phyloP scores from a whole-genome alignment of 2,888 invertebrate species.

The Thymelicus lineola region DNA sequence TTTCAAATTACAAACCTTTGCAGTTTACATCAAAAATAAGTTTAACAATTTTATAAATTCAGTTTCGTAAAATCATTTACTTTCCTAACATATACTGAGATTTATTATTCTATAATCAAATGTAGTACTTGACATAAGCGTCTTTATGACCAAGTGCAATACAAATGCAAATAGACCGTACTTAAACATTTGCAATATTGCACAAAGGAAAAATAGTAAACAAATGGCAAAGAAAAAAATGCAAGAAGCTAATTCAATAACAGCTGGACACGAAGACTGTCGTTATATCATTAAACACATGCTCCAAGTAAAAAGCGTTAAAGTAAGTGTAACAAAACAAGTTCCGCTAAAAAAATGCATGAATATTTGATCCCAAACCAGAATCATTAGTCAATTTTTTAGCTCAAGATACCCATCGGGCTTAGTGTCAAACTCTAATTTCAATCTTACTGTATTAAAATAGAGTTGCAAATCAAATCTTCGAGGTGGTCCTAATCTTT shows the following conservation, averaged over 20 bases:
- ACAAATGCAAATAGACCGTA: constrained; percentile 9
- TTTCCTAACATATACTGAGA: no score
- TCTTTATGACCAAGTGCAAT: not conserved
- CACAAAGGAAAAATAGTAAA: constrained; percentile 40
- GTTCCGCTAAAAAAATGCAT: constrained; percentile 72
- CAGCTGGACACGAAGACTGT: constrained; percentile 56
- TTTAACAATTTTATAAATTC: no score
- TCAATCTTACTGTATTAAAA: constrained; percentile 49
- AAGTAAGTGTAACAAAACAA: constrained; percentile 76
- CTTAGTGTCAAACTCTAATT: constrained; percentile 40
- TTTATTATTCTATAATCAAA: not conserved
- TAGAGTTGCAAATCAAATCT: constrained; percentile 41
- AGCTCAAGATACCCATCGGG: constrained; percentile 31
- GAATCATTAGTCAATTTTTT: constrained; percentile 83
- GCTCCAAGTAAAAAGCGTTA: constrained; percentile 77
- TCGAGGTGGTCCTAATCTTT: constrained; percentile 48
- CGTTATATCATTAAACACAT: constrained; percentile 77
- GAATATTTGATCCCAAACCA: constrained; percentile 83
- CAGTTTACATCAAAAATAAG: no score
- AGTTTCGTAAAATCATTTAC: no score
- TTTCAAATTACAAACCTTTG: no score
- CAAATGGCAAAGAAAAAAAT: constrained; percentile 41
- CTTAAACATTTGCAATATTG: constrained; percentile 18
- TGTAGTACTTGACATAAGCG: not conserved
- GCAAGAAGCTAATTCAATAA: constrained; percentile 45